These are phyloP conservation scores for Entomyzon cyanotis DNA, from an alignment of 2,113 vertebrate species.

Conservation along the genomic window DNA sequence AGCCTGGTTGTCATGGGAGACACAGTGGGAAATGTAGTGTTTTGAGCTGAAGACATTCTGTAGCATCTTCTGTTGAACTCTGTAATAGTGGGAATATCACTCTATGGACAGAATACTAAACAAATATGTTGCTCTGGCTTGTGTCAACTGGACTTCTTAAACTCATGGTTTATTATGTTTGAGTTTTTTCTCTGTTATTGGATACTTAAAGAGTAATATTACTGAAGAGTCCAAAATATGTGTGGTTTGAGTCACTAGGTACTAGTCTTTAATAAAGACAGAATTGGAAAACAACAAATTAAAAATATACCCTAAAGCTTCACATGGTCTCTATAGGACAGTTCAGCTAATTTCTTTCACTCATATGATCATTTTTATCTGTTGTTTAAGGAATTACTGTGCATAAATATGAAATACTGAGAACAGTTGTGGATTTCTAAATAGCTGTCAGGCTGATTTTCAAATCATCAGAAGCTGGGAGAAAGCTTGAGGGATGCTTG, in stretches of 20 bases:
- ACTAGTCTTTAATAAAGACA: background rate
- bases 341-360: background rate
- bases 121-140: background rate
- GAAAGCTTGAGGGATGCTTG: background rate
- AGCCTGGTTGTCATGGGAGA: conserved; percentile 39
- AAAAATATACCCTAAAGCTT: background rate
- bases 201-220: background rate
- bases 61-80: conserved; percentile 11
- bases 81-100: background rate
- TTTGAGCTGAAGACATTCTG: conserved; percentile 14
- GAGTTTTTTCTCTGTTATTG: background rate
- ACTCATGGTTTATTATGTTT: background rate
- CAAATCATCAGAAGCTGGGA: background rate
- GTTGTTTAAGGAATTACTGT: background rate
- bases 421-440: background rate
- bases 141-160: background rate
- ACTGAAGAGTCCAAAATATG: background rate
- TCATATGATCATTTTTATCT: background rate
- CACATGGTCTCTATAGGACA: background rate
- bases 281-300: background rate
- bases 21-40: conserved; percentile 30
- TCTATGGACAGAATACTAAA: background rate
- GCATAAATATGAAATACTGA: background rate
- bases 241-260: background rate
- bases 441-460: background rate